A percentile compares a stretch with the other conserved stretches of the same genome.
phyloP scores from a whole-genome alignment of 2,888 invertebrate genomes.

The Hydrotaea diabolus region DNA sequence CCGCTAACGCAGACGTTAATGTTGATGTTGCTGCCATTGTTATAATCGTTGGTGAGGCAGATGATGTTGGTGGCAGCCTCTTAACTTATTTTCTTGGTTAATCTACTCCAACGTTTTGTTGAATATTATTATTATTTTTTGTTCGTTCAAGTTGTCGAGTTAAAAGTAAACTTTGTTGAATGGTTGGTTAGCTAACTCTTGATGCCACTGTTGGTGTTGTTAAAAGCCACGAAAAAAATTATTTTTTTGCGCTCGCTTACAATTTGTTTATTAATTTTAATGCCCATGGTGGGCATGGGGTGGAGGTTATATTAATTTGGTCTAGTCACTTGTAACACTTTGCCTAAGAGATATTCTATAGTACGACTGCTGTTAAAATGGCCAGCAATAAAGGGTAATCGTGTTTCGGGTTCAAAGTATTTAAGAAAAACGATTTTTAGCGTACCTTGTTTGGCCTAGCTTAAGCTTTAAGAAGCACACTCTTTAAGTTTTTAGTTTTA shows the following conservation, averaged over 20 bases:
- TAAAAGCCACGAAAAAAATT: constrained; percentile 23
- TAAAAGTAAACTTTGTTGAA: constrained; percentile 60
- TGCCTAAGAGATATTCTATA: too few species aligned
- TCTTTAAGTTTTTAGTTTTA: too few species aligned
- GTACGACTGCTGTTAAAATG: too few species aligned
- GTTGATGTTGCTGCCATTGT: constrained; percentile 19
- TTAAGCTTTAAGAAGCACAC: too few species aligned
- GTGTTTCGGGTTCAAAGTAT: too few species aligned
- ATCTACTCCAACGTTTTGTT: constrained; percentile 35
- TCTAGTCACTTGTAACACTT: background rate
- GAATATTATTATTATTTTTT: background rate
- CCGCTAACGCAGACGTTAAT: background rate
- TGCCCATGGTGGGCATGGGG: background rate
- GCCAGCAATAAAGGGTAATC: too few species aligned
- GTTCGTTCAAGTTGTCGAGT: constrained; percentile 31
- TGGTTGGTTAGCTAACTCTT: constrained; percentile 46
- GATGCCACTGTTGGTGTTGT: constrained; percentile 31
- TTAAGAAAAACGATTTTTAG: too few species aligned
- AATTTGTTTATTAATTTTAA: constrained; percentile 19
- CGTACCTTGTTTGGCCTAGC: too few species aligned
- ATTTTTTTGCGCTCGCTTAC: background rate
- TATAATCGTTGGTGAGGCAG: background rate
- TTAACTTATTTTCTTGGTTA: constrained; percentile 35
- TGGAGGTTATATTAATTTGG: background rate
- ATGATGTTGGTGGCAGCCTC: constrained; percentile 9